Conservation (phyloP, 2,113 vertebrate genomes). For the Burhinus bistriatus region DNA sequence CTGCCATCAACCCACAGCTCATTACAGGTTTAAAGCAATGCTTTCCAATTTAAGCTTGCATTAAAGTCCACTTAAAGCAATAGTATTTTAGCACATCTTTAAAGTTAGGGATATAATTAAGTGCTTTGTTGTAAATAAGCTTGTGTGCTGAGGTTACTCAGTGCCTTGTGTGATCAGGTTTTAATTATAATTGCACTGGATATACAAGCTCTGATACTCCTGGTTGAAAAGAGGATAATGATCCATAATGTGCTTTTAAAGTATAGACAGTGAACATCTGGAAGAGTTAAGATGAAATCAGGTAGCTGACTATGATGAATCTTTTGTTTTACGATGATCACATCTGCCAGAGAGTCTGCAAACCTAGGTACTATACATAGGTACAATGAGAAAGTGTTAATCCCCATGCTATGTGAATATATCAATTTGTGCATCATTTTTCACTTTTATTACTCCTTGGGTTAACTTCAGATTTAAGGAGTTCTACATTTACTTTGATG, state of each 20-base stretch:
- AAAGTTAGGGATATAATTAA: not conserved
- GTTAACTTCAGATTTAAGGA: constrained; percentile 62
- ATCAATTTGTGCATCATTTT: constrained; percentile 39
- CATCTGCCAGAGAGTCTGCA: constrained; percentile 17
- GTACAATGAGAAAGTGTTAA: constrained; percentile 38
- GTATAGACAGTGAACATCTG: constrained; percentile 11
- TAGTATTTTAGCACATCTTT: not conserved
- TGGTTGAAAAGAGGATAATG: not conserved
- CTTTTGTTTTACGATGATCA: constrained; percentile 50
- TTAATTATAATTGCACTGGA: not conserved
- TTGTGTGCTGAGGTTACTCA: not conserved
- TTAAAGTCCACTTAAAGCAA: not conserved
- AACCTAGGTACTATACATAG: not conserved
- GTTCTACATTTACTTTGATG: constrained; percentile 34
- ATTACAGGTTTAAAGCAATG: not conserved
- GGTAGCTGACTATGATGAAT: constrained; percentile 23
- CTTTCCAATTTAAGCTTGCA: not conserved
- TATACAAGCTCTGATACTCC: not conserved
- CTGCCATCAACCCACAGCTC: not conserved
- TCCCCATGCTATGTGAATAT: not conserved
- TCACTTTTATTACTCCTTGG: constrained; percentile 63
- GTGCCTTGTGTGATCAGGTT: not conserved
- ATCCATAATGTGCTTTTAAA: constrained; percentile 34
- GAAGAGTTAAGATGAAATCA: constrained; percentile 39
- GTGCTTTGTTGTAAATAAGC: not conserved